Conservation (phyloP, 2,113 vertebrate genomes). For the Pleuronectes platessa region DNA sequence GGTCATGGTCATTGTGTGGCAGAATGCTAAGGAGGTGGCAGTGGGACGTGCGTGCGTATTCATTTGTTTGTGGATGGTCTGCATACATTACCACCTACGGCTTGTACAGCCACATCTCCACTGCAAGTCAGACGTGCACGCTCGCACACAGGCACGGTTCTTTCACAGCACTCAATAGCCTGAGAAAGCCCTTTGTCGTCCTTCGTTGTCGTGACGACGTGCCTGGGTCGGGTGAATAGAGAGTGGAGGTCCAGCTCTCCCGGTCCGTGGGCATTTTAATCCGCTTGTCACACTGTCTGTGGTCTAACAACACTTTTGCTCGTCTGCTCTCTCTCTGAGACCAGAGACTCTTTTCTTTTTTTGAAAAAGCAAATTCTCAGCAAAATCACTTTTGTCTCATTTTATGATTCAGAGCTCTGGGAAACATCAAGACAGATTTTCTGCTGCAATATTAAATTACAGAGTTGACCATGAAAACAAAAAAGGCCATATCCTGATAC, state of each 20-base stretch:
- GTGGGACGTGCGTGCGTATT: slow-evolving; percentile 69
- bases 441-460: slow-evolving; percentile 55
- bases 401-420: slow-evolving; percentile 53
- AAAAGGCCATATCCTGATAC: slow-evolving; percentile 26
- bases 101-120: slow-evolving; percentile 55
- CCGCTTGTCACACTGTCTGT: slow-evolving; percentile 73
- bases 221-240: slow-evolving; percentile 71
- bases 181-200: slow-evolving; percentile 81
- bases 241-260: slow-evolving; percentile 65
- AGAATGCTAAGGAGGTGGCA: slow-evolving; percentile 66
- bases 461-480: slow-evolving; percentile 15
- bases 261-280: slow-evolving; percentile 77
- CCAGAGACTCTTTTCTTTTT: slow-evolving; percentile 19
- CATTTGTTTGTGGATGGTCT: slow-evolving; percentile 74
- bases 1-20: slow-evolving; percentile 69
- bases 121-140: slow-evolving; percentile 17
- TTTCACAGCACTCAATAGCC: slow-evolving; percentile 77
- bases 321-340: background rate
- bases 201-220: slow-evolving; percentile 81
- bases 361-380: background rate
- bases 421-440: slow-evolving; percentile 56
- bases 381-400: slow-evolving; percentile 24
- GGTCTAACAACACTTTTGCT: slow-evolving; percentile 47
- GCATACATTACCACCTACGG: slow-evolving; percentile 84
- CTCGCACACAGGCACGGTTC: slow-evolving; percentile 65